phyloP scores from a whole-genome alignment of 2,113 vertebrate genomes.

The Lophochroa leadbeateri region DNA sequence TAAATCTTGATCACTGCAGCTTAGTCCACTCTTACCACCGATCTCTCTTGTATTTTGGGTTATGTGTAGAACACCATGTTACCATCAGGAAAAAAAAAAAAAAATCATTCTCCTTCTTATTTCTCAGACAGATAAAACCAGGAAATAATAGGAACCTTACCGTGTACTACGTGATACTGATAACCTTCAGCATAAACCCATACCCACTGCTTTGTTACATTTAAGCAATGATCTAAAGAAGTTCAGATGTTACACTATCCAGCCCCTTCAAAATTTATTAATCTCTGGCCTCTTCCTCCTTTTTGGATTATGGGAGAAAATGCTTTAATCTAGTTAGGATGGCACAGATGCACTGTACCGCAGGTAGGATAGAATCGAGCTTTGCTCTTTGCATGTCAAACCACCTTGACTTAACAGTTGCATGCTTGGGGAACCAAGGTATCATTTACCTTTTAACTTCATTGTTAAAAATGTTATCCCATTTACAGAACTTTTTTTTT shows the following conservation, averaged over 20 bases:
- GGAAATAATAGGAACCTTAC: neutral
- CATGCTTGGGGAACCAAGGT: neutral
- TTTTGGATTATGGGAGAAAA: neutral
- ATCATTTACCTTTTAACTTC: neutral
- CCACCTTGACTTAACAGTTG: accelerated
- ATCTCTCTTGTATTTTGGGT: neutral
- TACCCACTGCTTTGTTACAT: neutral
- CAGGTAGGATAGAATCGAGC: neutral
- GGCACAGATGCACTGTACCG: neutral
- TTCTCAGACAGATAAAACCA: neutral
- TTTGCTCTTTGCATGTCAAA: neutral
- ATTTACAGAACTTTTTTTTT: neutral
- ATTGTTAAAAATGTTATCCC: neutral
- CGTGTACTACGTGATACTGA: neutral
- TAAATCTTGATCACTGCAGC: neutral
- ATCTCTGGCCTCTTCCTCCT: neutral
- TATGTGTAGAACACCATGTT: neutral
- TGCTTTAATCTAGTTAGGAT: neutral
- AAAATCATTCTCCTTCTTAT: neutral
- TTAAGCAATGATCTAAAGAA: neutral
- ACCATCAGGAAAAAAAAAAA: neutral
- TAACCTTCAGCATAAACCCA: neutral
- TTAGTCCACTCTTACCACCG: neutral
- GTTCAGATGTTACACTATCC: neutral
- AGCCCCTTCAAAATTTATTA: neutral